Evolutionary conservation across 2,113 vertebrate genomes (phyloP), one percentile per base, ranked within the genome.

Genomic region (Empidonax traillii): DNA sequence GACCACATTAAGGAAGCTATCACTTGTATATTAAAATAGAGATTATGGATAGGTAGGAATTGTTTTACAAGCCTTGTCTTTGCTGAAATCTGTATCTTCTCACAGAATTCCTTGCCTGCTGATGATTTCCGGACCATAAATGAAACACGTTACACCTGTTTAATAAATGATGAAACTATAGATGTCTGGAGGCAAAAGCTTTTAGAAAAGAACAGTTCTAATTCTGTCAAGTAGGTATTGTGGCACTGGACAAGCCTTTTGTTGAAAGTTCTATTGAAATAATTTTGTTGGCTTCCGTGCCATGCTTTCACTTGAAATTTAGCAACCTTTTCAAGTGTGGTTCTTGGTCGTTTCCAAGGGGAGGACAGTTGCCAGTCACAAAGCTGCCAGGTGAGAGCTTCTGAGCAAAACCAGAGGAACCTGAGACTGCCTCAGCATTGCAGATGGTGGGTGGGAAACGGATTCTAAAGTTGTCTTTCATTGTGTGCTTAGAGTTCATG

Each of bases 91-190:
- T 94, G 95, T 97, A 43, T 97, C 68, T 92, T 82, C 94, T 97
- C 96, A 87, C 97, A 99, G 99, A 98, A 97, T 97, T 98, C 91
- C 51, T 97, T 96, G 85, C 96, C 97, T 87, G 97, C 99, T 66
- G 99, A 99, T 97, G 99, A 99, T 98, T 99, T 99, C 97, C 98
- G 99, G 95, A 98, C 98, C 94, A 95, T 99, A 96, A 98, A 98
- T 96, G 96, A 98, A 98, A 97, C 95, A 73, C 98, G 98, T 98
- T 98, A 98, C 86, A 98, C 99, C 93, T 98, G 98, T 87, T 97
- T 98, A 88, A 99, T 99, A 97, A 99, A 98, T 96, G 98, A 98
- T 89, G 99, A 99, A 89, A 98, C 98, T 81, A 98, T 99, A 97
- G 98, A 99, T 92, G 97, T 98, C 52, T 99, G 99, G 99, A 98